Conservation (phyloP, 1,140 invertebrate species). For the Gryon sp. region DNA sequence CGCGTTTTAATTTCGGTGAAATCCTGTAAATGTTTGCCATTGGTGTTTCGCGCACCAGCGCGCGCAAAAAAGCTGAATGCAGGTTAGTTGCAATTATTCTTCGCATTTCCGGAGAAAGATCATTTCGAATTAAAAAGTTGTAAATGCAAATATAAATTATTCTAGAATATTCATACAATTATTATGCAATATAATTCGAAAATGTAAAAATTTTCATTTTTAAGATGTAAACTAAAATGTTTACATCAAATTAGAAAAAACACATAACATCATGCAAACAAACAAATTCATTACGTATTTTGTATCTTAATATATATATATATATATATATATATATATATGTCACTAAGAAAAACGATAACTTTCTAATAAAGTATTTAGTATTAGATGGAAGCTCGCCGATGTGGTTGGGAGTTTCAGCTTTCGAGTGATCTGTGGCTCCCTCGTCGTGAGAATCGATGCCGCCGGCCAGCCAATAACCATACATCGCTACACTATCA, state of each 20-base stretch:
- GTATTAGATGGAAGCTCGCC: constrained; percentile 68
- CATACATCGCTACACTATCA: constrained; percentile 78
- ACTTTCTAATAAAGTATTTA: constrained; percentile 75
- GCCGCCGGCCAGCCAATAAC: constrained; percentile 77
- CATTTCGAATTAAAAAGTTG: constrained; percentile 1
- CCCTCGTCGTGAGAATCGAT: constrained; percentile 78
- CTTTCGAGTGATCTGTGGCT: constrained; percentile 78
- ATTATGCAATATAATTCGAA: too few relatives aligned
- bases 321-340: constrained; percentile 48
- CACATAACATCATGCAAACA: too few relatives aligned
- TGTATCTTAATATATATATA: constrained; percentile 42
- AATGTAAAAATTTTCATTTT: too few relatives aligned
- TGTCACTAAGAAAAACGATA: constrained; percentile 64
- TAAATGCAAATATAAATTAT: neutral
- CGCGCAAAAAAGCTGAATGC: constrained; percentile 4
- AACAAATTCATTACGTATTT: too few relatives aligned
- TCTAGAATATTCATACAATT: too few relatives aligned
- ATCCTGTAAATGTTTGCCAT: constrained; percentile 29
- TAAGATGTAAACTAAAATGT: too few relatives aligned
- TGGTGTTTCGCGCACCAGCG: constrained; percentile 3
- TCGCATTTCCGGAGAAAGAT: neutral
- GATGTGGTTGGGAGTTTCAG: constrained; percentile 73
- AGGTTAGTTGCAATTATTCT: constrained; percentile 25
- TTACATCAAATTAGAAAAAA: too few relatives aligned
- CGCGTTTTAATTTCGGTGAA: constrained; percentile 41